A percentile compares a stretch with the other conserved stretches of the same genome.
These are phyloP conservation scores for Metallyticus violacea DNA, from an alignment of 2,888 invertebrate species.

Conservation along the genomic window DNA sequence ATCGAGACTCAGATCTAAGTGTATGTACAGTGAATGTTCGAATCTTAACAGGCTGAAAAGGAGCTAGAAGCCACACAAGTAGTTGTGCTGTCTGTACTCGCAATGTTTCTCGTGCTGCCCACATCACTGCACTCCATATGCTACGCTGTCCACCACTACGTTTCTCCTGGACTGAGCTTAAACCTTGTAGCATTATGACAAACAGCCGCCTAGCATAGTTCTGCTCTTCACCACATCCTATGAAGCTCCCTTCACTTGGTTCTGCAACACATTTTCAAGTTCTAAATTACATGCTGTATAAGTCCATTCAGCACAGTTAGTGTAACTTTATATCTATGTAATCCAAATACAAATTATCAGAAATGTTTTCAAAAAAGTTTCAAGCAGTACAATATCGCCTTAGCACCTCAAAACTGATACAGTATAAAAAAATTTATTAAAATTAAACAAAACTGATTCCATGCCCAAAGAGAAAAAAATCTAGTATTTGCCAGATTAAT, in stretches of 20 bases:
- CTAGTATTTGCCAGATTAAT: too few relatives aligned
- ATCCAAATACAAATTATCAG: too few relatives aligned
- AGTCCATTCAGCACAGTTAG: too few relatives aligned
- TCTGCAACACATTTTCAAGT: neutral
- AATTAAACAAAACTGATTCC: too few relatives aligned
- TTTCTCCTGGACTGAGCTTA: conserved; percentile 42
- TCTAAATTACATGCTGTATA: too few relatives aligned
- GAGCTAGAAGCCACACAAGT: conserved; percentile 50
- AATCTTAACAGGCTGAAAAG: conserved; percentile 47
- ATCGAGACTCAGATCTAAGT: conserved; percentile 47
- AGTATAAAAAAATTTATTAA: too few relatives aligned
- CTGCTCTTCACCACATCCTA: conserved; percentile 42
- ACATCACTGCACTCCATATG: conserved; percentile 32
- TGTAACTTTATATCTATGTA: too few relatives aligned
- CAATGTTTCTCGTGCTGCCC: conserved; percentile 44
- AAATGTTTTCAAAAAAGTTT: too few relatives aligned
- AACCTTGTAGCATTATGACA: conserved; percentile 51
- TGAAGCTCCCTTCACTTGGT: neutral
- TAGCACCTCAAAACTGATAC: too few relatives aligned
- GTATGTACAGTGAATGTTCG: conserved; percentile 49
- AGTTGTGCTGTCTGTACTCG: conserved; percentile 48
- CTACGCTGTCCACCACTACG: conserved; percentile 38
- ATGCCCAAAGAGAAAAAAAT: too few relatives aligned
- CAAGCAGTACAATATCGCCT: too few relatives aligned
- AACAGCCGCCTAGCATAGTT: conserved; percentile 50